These are phyloP conservation scores for Drosophila triauraria DNA, from an alignment of 1,140 invertebrate species.

Conservation along the genomic window DNA sequence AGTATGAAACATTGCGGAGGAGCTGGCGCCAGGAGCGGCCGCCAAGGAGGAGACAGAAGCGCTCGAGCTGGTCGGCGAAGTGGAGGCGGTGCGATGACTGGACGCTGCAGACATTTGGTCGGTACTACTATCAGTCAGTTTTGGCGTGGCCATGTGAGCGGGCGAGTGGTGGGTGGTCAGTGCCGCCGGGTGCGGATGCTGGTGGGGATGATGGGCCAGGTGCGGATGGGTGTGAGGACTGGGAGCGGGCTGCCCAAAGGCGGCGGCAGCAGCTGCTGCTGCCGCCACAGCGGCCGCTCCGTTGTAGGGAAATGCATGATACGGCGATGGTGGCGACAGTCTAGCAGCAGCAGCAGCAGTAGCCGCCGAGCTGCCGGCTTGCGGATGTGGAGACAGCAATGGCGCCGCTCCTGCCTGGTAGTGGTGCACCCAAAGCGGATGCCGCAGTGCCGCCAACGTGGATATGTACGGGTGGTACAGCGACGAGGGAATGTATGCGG, in stretches of 20 bases:
- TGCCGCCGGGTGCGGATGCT: conserved; percentile 58
- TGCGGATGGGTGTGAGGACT: conserved; percentile 60
- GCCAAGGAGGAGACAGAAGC: conserved; percentile 54
- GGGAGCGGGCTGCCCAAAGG: conserved; percentile 58
- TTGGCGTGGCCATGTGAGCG: conserved; percentile 73
- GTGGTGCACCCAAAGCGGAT: conserved; percentile 86
- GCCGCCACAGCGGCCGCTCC: conserved; percentile 74
- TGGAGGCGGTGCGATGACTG: conserved; percentile 75
- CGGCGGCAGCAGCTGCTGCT: conserved; percentile 71
- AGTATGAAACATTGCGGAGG: conserved; percentile 80
- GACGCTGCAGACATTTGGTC: conserved; percentile 77
- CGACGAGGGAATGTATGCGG: conserved; percentile 80
- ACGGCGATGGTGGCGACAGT: conserved; percentile 70
- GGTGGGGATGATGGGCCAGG: conserved; percentile 54
- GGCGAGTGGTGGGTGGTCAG: conserved; percentile 56
- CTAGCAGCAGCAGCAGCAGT: conserved; percentile 52
- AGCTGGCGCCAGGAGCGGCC: conserved; percentile 50
- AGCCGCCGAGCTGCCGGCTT: conserved; percentile 38
- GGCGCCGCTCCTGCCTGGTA: conserved; percentile 85
- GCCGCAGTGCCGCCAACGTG: conserved; percentile 73
- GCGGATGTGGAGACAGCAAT: conserved; percentile 52
- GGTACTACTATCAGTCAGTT: conserved; percentile 79
- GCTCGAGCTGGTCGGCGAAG: conserved; percentile 67
- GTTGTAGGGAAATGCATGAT: conserved; percentile 78
- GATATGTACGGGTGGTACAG: conserved; percentile 85